Evolutionary conservation across 1,140 invertebrate species (phyloP).

Genomic region (Hesperophylax magnus): DNA sequence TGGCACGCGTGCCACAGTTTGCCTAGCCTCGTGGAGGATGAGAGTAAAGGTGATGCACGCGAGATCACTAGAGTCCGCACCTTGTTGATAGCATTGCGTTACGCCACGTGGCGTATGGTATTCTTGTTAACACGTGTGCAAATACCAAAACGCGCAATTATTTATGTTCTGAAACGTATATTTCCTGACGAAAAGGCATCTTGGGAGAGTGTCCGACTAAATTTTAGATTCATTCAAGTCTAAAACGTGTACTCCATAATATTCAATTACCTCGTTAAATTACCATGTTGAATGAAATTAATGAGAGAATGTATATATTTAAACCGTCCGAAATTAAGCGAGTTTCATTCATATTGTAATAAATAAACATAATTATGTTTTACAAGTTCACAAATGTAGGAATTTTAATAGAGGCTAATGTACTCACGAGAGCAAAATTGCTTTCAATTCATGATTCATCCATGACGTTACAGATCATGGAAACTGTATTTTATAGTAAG

Average conservation of each 20-base stretch:
- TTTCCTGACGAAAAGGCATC: conserved; percentile 1
- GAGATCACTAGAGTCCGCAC: conserved; percentile 1
- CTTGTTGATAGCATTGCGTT: conserved; percentile 24
- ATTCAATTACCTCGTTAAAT: not conserved
- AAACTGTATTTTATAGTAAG: too few species aligned
- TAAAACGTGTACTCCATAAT: conserved; percentile 11
- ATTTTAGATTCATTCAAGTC: conserved; percentile 8
- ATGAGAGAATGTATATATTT: not conserved
- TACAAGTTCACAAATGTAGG: too few species aligned
- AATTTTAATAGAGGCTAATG: too few species aligned
- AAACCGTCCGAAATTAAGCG: not conserved
- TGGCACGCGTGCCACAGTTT: too few species aligned
- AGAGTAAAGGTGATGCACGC: conserved; percentile 1
- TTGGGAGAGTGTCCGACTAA: not conserved
- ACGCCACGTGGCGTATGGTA: not conserved
- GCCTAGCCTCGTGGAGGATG: too few species aligned
- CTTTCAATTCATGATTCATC: too few species aligned
- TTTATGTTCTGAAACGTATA: not conserved
- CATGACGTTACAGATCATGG: too few species aligned
- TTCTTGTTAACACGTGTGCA: conserved; percentile 25
- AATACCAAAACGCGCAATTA: conserved; percentile 9
- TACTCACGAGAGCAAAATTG: too few species aligned
- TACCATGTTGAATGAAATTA: conserved; percentile 1
- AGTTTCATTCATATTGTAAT: too few species aligned
- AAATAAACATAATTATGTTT: too few species aligned